phyloP scores from a whole-genome alignment of 2,113 vertebrate genomes.

The Lamprotornis superbus region DNA sequence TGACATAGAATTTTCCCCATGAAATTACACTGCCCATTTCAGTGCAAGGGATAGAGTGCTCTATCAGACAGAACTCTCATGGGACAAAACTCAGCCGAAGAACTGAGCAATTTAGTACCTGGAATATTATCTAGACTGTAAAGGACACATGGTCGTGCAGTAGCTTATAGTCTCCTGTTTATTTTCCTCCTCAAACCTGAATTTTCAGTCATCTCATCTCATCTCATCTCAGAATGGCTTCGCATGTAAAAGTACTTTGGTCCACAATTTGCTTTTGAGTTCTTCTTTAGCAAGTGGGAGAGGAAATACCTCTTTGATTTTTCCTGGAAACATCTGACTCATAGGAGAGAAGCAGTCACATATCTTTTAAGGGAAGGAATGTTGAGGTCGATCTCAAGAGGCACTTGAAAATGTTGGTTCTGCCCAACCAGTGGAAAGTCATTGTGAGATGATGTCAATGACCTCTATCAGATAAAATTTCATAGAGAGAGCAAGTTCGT shows the following conservation, averaged over 20 bases:
- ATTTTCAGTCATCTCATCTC: neutral
- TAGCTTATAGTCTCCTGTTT: neutral
- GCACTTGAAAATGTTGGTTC: neutral
- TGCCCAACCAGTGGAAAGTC: neutral
- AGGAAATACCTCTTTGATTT: neutral
- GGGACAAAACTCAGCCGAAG: neutral
- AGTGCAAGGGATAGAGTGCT: neutral
- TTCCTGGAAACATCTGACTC: neutral
- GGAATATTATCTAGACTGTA: neutral
- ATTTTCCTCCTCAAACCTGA: neutral
- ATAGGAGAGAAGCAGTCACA: neutral
- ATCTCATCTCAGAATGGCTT: neutral
- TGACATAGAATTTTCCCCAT: neutral
- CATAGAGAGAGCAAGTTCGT: neutral
- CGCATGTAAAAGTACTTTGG: neutral
- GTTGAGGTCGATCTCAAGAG: neutral
- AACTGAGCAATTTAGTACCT: neutral
- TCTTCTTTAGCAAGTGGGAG: neutral
- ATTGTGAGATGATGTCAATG: neutral
- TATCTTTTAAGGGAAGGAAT: neutral
- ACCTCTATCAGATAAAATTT: neutral
- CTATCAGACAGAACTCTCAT: neutral
- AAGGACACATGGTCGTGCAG: neutral
- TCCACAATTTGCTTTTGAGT: neutral
- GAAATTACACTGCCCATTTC: neutral